Evolutionary conservation across 2,113 vertebrate species (phyloP).

Genomic region (Craseonycteris thonglongyai): DNA sequence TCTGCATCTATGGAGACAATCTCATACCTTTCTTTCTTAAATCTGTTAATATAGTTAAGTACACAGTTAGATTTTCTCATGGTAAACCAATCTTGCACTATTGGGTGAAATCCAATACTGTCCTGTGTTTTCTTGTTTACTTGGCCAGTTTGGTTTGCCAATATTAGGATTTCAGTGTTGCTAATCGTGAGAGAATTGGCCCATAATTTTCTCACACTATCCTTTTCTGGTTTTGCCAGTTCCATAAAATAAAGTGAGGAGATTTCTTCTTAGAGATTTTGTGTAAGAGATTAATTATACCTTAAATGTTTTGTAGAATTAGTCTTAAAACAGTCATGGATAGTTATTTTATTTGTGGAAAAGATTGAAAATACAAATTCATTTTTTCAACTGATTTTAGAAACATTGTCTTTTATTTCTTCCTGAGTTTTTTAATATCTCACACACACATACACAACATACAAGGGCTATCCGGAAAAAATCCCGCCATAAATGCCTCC

Average conservation of each 20-base stretch:
- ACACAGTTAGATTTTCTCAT: not conserved
- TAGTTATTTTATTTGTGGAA: not conserved
- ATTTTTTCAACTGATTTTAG: not conserved
- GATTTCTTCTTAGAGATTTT: not conserved
- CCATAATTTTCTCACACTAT: not conserved
- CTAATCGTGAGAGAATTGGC: not conserved
- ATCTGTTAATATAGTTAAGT: not conserved
- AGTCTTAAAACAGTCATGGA: not conserved
- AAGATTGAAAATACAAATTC: not conserved
- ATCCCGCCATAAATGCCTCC: no score
- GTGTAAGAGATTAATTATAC: not conserved
- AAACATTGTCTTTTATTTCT: not conserved
- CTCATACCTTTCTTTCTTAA: not conserved
- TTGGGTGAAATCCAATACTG: not conserved
- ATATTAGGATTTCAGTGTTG: not conserved
- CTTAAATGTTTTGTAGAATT: not conserved
- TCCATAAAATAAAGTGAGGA: not conserved
- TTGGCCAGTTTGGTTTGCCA: not conserved
- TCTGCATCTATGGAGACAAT: not conserved
- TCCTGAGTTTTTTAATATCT: not conserved
- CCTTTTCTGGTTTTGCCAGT: not conserved
- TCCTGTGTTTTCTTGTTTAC: not conserved
- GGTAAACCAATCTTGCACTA: not conserved
- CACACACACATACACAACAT: not conserved
- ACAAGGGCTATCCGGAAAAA: accelerated